Base-by-base conservation (phyloP, 2,888 invertebrate species). In the Frankliniella fusca region DNA sequence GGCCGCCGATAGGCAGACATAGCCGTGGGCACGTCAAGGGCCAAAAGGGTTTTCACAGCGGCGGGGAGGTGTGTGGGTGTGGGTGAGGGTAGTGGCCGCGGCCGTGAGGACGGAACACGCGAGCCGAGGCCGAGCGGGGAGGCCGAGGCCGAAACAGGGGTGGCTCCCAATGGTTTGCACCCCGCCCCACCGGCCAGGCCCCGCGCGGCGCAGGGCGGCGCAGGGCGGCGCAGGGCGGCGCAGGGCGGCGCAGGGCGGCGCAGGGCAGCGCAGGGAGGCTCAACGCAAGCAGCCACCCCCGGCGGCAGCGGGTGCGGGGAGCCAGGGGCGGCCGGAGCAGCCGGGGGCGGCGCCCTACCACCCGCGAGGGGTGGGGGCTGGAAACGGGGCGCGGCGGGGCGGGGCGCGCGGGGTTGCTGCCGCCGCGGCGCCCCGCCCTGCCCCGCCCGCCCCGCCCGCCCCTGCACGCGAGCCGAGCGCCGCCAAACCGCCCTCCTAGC, bases 161-260 rank as follows among this genome's bases (percentile, higher is more conserved):
- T 38, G 38, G 38, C 38, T 38, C 38, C 38, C 3, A 38, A 38
- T 38, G 38, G 38, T 38, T 38, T 38, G 38, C 38, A 85, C 85
- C 85, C 84, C 81, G 83, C 54, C 15, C 54, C 54, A 9, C 83
- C 83, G 84, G 85, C 85, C 85, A 84, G 86, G 85, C 85, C 85
- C 86, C 85, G 85, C 70, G 27, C 27, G 70, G 27, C n/a, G n/a
- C n/a, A n/a, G n/a, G 23, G 23, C 11, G 70, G 70, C 70, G 20
- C 15, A 9, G 23, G 23, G 11, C 12, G 27, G 70, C 70, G 7
- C 7, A 61, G n/a, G 23, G 23, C 11, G 70, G 70, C 70, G 20
- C 15, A 9, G 23, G 23, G 11, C 12, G 27, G 70, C 70, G 7
- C 7, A 61, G n/a, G n/a, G n/a, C n/a, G n/a, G n/a, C n/a, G n/a